Conservation (phyloP, 2,888 invertebrate species). For the Gastrophysa polygoni region DNA sequence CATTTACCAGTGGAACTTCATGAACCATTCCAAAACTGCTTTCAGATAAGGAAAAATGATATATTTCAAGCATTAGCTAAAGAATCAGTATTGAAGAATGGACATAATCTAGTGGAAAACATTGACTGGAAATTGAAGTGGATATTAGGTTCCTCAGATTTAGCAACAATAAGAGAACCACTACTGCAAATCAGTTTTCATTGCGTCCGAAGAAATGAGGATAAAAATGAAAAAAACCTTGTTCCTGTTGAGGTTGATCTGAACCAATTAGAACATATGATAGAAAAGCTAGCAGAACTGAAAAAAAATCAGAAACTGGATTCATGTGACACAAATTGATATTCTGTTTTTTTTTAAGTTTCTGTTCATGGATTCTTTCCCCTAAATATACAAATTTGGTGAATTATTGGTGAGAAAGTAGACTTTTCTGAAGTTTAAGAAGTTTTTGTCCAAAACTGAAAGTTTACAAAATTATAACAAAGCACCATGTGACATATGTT, state of each 20-base stretch:
- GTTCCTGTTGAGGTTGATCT: conserved; percentile 55
- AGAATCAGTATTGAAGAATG: conserved; percentile 49
- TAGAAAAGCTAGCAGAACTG: conserved; percentile 43
- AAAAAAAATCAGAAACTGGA: conserved; percentile 22
- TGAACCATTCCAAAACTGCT: conserved; percentile 43
- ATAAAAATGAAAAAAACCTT: conserved; percentile 30
- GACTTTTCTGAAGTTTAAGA: too few species aligned
- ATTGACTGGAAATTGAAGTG: conserved; percentile 64
- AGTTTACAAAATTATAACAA: too few species aligned
- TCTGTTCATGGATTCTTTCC: too few species aligned
- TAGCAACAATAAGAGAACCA: conserved; percentile 59
- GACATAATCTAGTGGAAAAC: conserved; percentile 55
- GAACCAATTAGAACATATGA: conserved; percentile 49
- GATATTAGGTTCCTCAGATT: conserved; percentile 61
- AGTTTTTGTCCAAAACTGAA: too few species aligned
- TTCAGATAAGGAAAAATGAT: conserved; percentile 49
- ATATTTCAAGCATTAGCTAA: conserved; percentile 48
- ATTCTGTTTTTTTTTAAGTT: too few species aligned
- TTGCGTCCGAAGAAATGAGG: conserved; percentile 41
- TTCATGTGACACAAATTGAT: too few species aligned
- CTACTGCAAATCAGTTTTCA: conserved; percentile 59
- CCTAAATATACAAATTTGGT: too few species aligned
- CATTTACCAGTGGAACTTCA: conserved; percentile 33
- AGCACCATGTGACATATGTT: too few species aligned
- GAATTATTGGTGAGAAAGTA: too few species aligned